Conservation (phyloP, 2,797 vertebrate species). For the Propithecus perrieri region DNA sequence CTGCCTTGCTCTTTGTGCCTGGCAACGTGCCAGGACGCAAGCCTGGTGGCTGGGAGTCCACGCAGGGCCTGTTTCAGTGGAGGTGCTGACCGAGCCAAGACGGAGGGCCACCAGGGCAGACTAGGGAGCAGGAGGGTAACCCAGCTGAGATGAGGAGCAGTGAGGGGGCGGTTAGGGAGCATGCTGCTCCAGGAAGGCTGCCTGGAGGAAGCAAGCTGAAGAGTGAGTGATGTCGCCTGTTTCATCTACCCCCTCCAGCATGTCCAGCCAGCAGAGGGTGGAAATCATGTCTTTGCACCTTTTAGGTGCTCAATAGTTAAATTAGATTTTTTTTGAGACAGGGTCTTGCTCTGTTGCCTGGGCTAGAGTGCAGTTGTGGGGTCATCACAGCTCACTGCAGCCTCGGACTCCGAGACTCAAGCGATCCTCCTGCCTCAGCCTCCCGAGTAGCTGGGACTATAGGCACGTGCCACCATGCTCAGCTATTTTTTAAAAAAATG, state of each 20-base stretch:
- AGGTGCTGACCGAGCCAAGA: neutral
- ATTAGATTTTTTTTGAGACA: neutral
- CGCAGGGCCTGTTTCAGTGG: neutral
- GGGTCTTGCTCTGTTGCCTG: neutral
- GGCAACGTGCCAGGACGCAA: neutral
- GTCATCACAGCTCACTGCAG: neutral
- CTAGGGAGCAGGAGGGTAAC: neutral
- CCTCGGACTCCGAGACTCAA: neutral
- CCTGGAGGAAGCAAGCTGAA: neutral
- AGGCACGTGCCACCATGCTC: neutral
- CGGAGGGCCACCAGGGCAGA: neutral
- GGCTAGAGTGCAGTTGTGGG: neutral
- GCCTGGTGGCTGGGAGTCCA: neutral
- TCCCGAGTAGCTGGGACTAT: neutral
- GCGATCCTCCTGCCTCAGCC: neutral
- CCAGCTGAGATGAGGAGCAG: neutral
- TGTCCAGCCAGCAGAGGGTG: neutral
- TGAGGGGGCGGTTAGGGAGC: fast-evolving
- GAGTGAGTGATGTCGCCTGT: too few species aligned
- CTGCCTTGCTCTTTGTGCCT: neutral
- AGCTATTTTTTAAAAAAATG: neutral
- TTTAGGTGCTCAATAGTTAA: neutral
- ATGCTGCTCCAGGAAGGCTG: neutral
- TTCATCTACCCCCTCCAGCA: neutral
- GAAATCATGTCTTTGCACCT: neutral